Conservation (phyloP, 1,140 invertebrate species). For the Stegodyphus mimosarum region DNA sequence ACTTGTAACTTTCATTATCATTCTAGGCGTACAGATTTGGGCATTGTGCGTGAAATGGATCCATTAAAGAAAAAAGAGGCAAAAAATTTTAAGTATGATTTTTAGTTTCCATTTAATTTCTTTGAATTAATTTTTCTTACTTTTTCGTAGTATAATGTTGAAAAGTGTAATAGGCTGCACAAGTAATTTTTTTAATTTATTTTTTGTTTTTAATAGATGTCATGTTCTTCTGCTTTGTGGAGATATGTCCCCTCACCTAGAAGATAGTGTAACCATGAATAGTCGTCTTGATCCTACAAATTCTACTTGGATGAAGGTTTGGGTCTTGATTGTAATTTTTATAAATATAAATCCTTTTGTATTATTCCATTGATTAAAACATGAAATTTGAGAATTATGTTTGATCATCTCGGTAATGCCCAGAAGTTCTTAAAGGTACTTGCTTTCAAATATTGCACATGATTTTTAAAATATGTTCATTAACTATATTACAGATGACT, state of each 20-base stretch:
- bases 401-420: too few species aligned
- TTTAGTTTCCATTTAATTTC: background rate
- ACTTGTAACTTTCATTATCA: background rate
- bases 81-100: constrained; percentile 71
- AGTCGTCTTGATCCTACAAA: constrained; percentile 93
- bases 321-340: background rate
- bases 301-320: constrained; percentile 95
- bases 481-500: too few species aligned
- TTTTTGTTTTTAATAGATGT: constrained; percentile 70
- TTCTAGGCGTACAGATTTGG: constrained; percentile 85
- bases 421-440: too few species aligned
- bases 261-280: constrained; percentile 96
- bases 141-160: background rate
- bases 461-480: too few species aligned
- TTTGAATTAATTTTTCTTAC: background rate
- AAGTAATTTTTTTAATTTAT: background rate
- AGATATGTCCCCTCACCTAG: constrained; percentile 92
- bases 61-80: constrained; percentile 75
- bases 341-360: too few species aligned
- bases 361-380: too few species aligned
- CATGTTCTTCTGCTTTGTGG: constrained; percentile 95
- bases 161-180: background rate
- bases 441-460: too few species aligned
- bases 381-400: too few species aligned
- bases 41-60: constrained; percentile 84